Base-by-base conservation (phyloP, 1,140 invertebrate species). In the Cataglyphis hispanica region DNA sequence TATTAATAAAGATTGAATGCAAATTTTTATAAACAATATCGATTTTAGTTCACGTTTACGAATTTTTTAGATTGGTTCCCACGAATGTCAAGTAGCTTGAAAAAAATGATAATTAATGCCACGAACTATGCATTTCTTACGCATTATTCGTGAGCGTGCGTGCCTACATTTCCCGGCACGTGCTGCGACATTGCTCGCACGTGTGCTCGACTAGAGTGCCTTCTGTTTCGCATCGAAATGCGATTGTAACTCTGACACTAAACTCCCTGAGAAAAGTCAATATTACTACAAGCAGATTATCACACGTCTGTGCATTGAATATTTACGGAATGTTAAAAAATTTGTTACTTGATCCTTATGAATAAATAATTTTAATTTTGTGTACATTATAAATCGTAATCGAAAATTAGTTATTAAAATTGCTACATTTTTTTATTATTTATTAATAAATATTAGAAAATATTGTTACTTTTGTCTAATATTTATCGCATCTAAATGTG, bases 201-300 rank as follows among this genome's bases (percentile, higher is more conserved):
- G 66, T 81, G 66, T 72, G 50, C n/a, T n/a, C 34, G 37, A 37
- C 34, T 13, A 81, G 66, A 40, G 53, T 58, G 34, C 50, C 50
- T 43, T 58, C 64, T 80, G 37, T 70, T 80, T 81, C 40, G 66
- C 66, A 81, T 81, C n/a, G 66, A 70, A 81, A 81, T 60, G 66
- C 34, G 34, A 81, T 58, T 40, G 7, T 58, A 40, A 66, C 10
- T 50, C 63, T 70, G 5, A 8, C 31, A 16, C 2, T 34, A 19
- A 31, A 27, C 25, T 34, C 50, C 58, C 50, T 70, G 66, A 25
- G 78, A 81, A 70, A 81, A 70, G 50, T 81, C 78, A 81, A 81
- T 70, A 81, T 11, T 11, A 19, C 2, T 4, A 19, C n/a, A 67
- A 37, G 10, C 2, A 66, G 43, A 78, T 80, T n/a, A 34, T 50